These are phyloP conservation scores for Oscheius sp. DNA, from an alignment of 2,888 invertebrate genomes.

Conservation along the genomic window DNA sequence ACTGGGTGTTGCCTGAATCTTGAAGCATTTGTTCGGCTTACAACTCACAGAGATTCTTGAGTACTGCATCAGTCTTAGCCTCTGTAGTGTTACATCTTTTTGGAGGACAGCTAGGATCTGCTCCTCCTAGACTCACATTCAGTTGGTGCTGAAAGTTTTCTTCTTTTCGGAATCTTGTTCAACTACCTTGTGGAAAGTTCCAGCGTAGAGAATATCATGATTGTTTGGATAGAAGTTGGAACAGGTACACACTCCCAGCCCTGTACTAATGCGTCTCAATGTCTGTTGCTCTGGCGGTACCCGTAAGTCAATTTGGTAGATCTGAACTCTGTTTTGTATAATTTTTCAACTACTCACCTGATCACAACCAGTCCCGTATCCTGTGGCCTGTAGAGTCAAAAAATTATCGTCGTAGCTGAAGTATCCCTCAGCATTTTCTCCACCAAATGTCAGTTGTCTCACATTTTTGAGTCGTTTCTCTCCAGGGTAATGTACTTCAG, in stretches of 20 bases:
- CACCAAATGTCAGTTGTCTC: slow-evolving; percentile 61
- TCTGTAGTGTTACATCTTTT: slow-evolving; percentile 53
- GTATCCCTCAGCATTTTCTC: slow-evolving; percentile 63
- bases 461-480: slow-evolving; percentile 44
- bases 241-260: slow-evolving; percentile 60
- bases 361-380: slow-evolving; percentile 48
- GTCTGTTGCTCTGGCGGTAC: slow-evolving; percentile 30
- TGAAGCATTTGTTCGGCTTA: background rate
- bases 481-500: slow-evolving; percentile 11
- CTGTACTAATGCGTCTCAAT: slow-evolving; percentile 42
- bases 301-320: slow-evolving; percentile 36
- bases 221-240: slow-evolving; percentile 61
- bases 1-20: slow-evolving; percentile 54
- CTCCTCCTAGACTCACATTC: slow-evolving; percentile 13
- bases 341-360: slow-evolving; percentile 39
- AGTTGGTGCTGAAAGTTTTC: slow-evolving; percentile 12
- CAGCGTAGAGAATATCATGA: slow-evolving; percentile 56
- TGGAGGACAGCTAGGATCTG: slow-evolving; percentile 54
- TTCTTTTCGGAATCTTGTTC: background rate
- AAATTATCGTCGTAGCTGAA: slow-evolving; percentile 61
- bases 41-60: slow-evolving; percentile 51
- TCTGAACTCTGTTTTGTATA: slow-evolving; percentile 12
- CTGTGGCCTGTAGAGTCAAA: slow-evolving; percentile 58
- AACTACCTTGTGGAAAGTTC: slow-evolving; percentile 51
- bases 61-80: slow-evolving; percentile 45